These are phyloP conservation scores for Halcyon leucocephala DNA, from an alignment of 2,797 vertebrate species.

Conservation along the genomic window DNA sequence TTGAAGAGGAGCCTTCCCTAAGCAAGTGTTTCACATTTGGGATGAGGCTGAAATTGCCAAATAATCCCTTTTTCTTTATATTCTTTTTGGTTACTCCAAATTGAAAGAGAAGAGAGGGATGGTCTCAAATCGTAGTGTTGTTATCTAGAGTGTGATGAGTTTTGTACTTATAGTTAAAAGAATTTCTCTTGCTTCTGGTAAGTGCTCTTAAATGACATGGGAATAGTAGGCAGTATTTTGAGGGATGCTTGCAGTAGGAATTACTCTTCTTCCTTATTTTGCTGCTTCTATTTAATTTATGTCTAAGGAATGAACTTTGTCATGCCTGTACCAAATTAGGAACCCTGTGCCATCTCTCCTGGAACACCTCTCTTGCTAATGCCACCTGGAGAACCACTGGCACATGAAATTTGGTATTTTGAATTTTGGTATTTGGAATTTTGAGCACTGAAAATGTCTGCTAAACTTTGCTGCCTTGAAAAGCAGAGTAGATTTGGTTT, in stretches of 20 bases:
- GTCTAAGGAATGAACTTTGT: neutral
- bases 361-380: neutral
- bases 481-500: neutral
- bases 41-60: neutral
- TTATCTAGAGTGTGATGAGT: neutral
- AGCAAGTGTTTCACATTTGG: slow-evolving; percentile 49
- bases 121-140: neutral
- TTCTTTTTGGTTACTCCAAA: neutral
- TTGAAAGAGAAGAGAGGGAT: neutral
- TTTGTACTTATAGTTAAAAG: neutral
- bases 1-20: slow-evolving; percentile 40
- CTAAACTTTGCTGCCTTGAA: neutral
- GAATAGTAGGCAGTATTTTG: neutral
- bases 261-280: neutral
- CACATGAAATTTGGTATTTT: neutral
- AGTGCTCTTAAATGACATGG: neutral
- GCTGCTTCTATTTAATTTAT: neutral
- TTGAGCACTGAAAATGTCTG: neutral
- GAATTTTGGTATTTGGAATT: no score
- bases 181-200: neutral
- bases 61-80: neutral
- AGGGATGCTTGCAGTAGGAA: neutral
- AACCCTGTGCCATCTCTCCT: neutral
- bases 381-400: neutral
- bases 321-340: neutral